Evolutionary conservation across 2,888 invertebrate species (phyloP).

Genomic region (Troilus luridus): DNA sequence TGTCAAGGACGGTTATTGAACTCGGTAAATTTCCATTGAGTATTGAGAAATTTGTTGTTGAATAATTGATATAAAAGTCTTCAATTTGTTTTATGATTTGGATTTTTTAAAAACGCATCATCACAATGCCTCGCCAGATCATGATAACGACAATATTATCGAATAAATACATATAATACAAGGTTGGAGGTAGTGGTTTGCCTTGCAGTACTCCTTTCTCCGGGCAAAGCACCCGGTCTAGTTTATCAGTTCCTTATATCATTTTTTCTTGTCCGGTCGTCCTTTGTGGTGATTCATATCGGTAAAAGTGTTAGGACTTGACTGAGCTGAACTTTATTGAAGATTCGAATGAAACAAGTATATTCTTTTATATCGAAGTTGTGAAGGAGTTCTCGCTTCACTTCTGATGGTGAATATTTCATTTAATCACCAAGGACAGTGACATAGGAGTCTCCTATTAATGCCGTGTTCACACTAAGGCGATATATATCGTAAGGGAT

Average conservation of each 20-base stretch:
- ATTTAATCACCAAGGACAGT: not conserved
- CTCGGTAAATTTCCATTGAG: not conserved
- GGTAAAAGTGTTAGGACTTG: not conserved
- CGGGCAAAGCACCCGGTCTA: constrained; percentile 10
- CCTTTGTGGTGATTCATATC: not conserved
- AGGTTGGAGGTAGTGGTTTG: constrained; percentile 3
- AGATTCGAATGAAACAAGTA: not conserved
- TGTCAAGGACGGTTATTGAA: not conserved
- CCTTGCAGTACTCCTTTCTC: constrained; percentile 27
- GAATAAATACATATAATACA: not conserved
- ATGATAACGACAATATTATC: not conserved
- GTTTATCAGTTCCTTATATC: constrained; percentile 12
- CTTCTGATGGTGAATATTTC: not conserved
- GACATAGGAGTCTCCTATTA: too few species aligned
- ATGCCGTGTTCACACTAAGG: too few species aligned
- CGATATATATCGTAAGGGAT: too few species aligned
- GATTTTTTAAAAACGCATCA: not conserved
- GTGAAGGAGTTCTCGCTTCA: not conserved
- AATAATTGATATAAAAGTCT: not conserved
- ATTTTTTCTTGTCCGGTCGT: not conserved
- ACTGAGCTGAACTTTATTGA: not conserved
- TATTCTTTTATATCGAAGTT: not conserved
- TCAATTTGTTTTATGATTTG: not conserved
- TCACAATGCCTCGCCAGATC: not conserved
- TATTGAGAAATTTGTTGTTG: not conserved